A percentile compares a stretch with the other conserved stretches of the same genome.
Evolutionary conservation across 2,113 vertebrate species (phyloP).

Genomic region (Seriola aureovittata): DNA sequence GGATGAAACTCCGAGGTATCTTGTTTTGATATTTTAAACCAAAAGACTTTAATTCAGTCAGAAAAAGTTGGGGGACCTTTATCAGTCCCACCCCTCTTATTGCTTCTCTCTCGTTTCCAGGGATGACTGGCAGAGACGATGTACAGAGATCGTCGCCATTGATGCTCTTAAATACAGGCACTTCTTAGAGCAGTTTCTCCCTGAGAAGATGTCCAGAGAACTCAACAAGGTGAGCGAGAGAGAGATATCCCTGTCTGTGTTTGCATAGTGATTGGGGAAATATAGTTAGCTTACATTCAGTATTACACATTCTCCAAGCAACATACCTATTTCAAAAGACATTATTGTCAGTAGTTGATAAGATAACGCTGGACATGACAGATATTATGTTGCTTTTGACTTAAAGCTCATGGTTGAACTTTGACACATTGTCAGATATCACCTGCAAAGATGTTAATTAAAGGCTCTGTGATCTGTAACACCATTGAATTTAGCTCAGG

Average conservation of each 20-base stretch:
- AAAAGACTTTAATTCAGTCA: background rate
- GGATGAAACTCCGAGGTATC: slow-evolving; percentile 78
- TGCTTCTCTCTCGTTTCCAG: slow-evolving; percentile 73
- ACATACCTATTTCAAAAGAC: background rate
- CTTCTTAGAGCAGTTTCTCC: slow-evolving; percentile 95
- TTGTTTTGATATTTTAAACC: background rate
- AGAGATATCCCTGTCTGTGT: background rate
- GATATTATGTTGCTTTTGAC: slow-evolving; percentile 9
- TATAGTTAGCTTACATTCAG: no score
- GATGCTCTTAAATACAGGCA: slow-evolving; percentile 93
- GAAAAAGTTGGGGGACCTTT: background rate
- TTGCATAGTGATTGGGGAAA: no score
- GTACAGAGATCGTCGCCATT: slow-evolving; percentile 96
- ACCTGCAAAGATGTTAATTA: slow-evolving; percentile 15
- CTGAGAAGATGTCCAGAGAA: slow-evolving; percentile 94
- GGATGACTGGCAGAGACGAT: slow-evolving; percentile 93
- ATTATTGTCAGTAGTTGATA: background rate
- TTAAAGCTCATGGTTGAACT: background rate
- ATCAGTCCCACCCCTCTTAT: background rate
- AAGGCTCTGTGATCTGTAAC: slow-evolving; percentile 33
- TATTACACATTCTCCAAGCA: background rate
- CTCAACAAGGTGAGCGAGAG: slow-evolving; percentile 92
- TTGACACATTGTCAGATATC: slow-evolving; percentile 12
- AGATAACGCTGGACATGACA: background rate
- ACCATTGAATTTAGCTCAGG: background rate